A percentile compares a stretch with the other conserved stretches of the same genome.
Conservation (phyloP, 2,797 vertebrate species). For the Semaprochilodus insignis region DNA sequence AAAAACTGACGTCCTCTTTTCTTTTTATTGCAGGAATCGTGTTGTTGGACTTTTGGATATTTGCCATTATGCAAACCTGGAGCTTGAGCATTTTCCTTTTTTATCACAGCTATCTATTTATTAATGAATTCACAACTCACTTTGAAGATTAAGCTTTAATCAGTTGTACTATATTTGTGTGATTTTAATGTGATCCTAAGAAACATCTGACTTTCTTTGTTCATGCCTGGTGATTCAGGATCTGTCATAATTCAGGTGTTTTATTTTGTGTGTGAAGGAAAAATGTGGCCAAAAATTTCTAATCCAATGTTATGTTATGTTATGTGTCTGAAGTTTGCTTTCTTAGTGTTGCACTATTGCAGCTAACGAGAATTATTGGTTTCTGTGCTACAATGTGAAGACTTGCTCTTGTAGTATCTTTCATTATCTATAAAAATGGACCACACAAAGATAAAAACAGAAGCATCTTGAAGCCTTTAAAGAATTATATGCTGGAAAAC, state of each 20-base stretch:
- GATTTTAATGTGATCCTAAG: background rate
- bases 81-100: background rate
- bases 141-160: background rate
- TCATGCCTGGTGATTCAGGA: background rate
- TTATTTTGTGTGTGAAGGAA: background rate
- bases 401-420: too few species aligned
- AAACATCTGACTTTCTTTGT: background rate
- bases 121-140: background rate
- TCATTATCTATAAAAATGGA: background rate
- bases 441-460: background rate
- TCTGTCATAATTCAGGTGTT: background rate
- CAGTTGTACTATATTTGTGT: background rate
- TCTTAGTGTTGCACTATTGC: too few species aligned
- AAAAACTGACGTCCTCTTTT: background rate
- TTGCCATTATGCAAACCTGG: background rate
- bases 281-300: too few species aligned
- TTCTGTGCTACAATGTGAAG: too few species aligned
- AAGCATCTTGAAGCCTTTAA: background rate
- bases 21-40: conserved; percentile 22
- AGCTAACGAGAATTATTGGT: too few species aligned
- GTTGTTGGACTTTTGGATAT: conserved; percentile 25
- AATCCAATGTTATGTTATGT: too few species aligned
- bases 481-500: too few species aligned
- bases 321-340: too few species aligned
- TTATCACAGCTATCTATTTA: conserved; percentile 28